These are phyloP conservation scores for Acomys russatus DNA, from an alignment of 2,797 vertebrate genomes.

Conservation along the genomic window DNA sequence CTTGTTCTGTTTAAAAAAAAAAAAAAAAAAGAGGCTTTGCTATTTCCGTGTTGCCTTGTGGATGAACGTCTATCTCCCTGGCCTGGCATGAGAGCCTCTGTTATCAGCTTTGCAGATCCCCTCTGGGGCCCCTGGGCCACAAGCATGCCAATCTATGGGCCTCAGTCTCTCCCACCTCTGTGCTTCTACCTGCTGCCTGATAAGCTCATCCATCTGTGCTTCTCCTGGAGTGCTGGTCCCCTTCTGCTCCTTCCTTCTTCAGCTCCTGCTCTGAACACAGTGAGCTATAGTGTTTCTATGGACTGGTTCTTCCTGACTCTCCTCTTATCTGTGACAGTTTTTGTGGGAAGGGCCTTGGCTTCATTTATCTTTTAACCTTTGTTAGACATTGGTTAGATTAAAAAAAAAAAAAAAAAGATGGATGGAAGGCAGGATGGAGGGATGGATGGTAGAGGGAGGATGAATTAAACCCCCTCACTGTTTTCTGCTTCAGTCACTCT, in stretches of 20 bases:
- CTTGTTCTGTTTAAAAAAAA: conserved; percentile 44
- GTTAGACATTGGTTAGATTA: background rate
- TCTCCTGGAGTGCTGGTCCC: background rate
- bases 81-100: background rate
- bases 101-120: background rate
- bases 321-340: background rate
- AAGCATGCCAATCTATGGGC: background rate
- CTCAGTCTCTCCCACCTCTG: background rate
- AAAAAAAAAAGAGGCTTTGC: conserved; percentile 20
- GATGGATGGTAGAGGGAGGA: background rate
- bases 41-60: conserved; percentile 45
- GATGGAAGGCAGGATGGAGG: background rate
- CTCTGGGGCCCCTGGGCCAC: background rate
- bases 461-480: background rate
- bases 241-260: background rate
- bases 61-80: conserved; percentile 31
- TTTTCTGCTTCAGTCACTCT: background rate
- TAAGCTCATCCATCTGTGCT: background rate
- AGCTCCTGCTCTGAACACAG: background rate
- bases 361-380: conserved; percentile 15
- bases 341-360: background rate
- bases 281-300: background rate
- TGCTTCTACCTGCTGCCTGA: background rate
- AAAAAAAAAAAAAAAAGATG: too few relatives aligned
- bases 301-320: background rate